Conservation (phyloP, 1,140 invertebrate species). For the Drosophila azteca region DNA sequence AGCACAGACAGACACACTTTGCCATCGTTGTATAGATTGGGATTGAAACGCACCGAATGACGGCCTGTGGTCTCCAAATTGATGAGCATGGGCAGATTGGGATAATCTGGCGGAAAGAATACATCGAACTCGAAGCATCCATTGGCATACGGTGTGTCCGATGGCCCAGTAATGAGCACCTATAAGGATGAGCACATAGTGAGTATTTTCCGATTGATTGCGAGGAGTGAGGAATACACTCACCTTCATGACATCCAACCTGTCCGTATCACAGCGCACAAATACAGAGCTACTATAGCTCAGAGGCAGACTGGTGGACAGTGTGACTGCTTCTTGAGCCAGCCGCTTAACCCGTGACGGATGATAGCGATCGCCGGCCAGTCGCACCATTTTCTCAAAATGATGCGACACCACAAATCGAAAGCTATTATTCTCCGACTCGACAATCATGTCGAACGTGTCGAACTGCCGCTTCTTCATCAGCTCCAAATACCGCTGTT, state of each 20-base stretch:
- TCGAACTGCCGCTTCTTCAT: conserved; percentile 96
- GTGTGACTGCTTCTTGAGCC: conserved; percentile 97
- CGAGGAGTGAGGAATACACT: background rate
- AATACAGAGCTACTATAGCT: conserved; percentile 98
- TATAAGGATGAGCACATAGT: conserved; percentile 74
- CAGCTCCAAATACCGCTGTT: conserved; percentile 91
- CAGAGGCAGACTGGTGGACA: conserved; percentile 96
- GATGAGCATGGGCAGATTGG: conserved; percentile 92
- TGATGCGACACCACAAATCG: conserved; percentile 95
- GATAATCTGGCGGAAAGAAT: conserved; percentile 95
- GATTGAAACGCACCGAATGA: conserved; percentile 97
- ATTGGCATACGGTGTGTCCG: conserved; percentile 95
- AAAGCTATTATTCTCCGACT: conserved; percentile 88
- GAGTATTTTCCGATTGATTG: conserved; percentile 7
- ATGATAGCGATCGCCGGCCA: conserved; percentile 93
- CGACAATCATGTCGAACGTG: conserved; percentile 95
- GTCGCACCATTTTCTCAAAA: conserved; percentile 94
- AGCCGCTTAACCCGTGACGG: conserved; percentile 94
- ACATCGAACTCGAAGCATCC: conserved; percentile 96
- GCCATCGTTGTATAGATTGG: conserved; percentile 98
- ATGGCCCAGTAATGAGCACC: conserved; percentile 96
- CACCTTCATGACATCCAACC: conserved; percentile 97
- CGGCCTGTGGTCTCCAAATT: conserved; percentile 97
- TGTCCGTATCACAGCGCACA: conserved; percentile 96
- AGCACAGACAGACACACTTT: conserved; percentile 98